Base-by-base conservation (phyloP, 2,797 vertebrate species). In the Pantherophis alleghaniensis region DNA sequence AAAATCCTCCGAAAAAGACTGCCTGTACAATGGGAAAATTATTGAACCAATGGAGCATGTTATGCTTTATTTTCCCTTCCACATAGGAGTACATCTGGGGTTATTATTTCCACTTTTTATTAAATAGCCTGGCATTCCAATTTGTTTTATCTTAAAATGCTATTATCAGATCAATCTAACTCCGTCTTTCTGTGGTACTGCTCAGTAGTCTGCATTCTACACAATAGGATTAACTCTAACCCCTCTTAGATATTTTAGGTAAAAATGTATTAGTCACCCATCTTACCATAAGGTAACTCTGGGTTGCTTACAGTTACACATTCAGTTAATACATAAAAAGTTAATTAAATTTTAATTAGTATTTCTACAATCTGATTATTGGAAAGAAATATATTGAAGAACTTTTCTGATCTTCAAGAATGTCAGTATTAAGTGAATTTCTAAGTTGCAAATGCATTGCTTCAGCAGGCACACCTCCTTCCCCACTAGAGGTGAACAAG, bases 381-480 rank as follows among this genome's bases (percentile, higher is more conserved):
- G 86, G 57, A 60, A 1, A 1, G 6, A 74, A 20, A n/a, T 42
- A 51, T 47, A 63, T 96, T 94, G 92, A 53, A 88, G 88, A 95
- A 24, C n/a, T 5, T 37, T 74, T 74, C 69, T 37, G 16, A 37
- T 20, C 16, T 20, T 37, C 32, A 74, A 37, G 69, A 74, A 74
- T 37, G 69, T 37, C n/a, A 37, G 16, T 18, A 74, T 74, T 74
- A 37, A 37, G 69, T 74, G 16, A 18, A 37, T 37, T 74, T 74
- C 69, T 9, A 74, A 74, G 2, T 74, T 74, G 14, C 16, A 74
- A 37, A 74, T 37, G 6, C 16, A 18, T 74, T 74, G 32, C 69
- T 37, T 18, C 32, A 74, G 7, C 16, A 74, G 14, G 32, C 32
- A 9, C 32, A 32, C 2, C n/a, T 69, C 6, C 16, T 74, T 63